A percentile compares a stretch with the other conserved stretches of the same genome.
Evolutionary conservation across 2,113 vertebrate species (phyloP).

Genomic region (Oryzias melastigma): DNA sequence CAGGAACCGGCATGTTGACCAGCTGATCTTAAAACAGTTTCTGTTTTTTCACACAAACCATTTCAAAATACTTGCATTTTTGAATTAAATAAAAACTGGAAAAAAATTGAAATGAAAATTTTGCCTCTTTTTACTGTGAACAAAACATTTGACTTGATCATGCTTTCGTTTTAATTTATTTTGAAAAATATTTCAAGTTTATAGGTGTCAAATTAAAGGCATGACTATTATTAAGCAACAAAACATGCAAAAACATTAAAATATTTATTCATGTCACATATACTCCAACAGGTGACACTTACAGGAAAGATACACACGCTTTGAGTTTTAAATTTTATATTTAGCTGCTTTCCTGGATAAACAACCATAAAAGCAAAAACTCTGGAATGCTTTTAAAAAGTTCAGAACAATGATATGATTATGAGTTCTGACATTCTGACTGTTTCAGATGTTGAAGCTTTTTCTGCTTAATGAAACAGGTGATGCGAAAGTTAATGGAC

Average conservation of each 20-base stretch:
- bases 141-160: no score
- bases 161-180: no score
- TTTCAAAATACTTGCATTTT: no score
- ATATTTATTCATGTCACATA: slow-evolving; percentile 42
- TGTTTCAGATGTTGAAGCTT: slow-evolving; percentile 75
- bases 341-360: slow-evolving; percentile 43
- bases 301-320: background rate
- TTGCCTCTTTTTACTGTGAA: no score
- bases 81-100: no score
- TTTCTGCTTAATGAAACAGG: slow-evolving; percentile 86
- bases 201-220: slow-evolving; percentile 25
- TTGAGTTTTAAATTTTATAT: slow-evolving; percentile 40
- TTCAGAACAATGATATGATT: slow-evolving; percentile 82
- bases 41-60: no score
- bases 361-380: slow-evolving; percentile 22
- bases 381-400: slow-evolving; percentile 33
- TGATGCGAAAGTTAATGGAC: slow-evolving; percentile 99
- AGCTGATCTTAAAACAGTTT: no score
- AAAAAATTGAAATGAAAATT: no score
- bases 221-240: slow-evolving; percentile 32
- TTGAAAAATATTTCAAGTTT: no score
- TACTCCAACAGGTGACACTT: slow-evolving; percentile 11
- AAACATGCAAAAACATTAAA: slow-evolving; percentile 58
- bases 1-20: no score
- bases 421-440: slow-evolving; percentile 76